Percentiles rank a stretch among this genome's conserved stretches.
Conservation (phyloP, 1,140 invertebrate genomes). For the Nephila pilipes region DNA sequence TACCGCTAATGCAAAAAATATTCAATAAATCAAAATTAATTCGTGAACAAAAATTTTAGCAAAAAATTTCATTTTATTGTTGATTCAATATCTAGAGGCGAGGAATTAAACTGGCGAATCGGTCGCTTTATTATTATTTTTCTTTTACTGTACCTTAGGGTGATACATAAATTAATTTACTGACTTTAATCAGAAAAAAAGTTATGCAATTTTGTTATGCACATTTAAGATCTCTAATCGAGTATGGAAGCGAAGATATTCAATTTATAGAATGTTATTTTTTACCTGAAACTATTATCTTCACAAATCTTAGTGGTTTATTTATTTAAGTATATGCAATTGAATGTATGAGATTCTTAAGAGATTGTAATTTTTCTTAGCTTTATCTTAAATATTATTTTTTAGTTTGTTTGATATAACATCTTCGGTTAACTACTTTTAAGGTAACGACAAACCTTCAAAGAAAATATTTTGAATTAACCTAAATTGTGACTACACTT, state of each 20-base stretch:
- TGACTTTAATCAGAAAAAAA: neutral
- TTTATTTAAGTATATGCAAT: neutral
- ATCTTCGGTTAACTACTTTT: too few relatives aligned
- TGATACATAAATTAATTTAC: neutral
- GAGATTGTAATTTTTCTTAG: neutral
- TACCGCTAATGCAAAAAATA: too few relatives aligned
- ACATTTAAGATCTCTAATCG: neutral
- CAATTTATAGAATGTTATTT: neutral
- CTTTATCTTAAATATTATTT: neutral
- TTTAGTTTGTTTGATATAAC: neutral
- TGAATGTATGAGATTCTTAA: neutral
- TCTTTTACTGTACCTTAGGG: neutral
- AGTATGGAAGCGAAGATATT: neutral
- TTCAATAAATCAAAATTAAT: neutral
- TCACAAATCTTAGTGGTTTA: neutral
- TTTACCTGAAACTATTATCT: neutral
- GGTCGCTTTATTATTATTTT: neutral
- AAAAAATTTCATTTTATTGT: neutral
- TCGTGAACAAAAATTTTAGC: neutral
- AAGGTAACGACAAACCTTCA: too few relatives aligned
- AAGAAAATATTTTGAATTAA: too few relatives aligned
- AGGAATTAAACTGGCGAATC: neutral
- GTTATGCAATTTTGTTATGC: neutral
- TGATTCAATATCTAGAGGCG: neutral
- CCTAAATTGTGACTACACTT: too few relatives aligned